Evolutionary conservation across 2,797 vertebrate genomes (phyloP).

Genomic region (Thunnus albacares): DNA sequence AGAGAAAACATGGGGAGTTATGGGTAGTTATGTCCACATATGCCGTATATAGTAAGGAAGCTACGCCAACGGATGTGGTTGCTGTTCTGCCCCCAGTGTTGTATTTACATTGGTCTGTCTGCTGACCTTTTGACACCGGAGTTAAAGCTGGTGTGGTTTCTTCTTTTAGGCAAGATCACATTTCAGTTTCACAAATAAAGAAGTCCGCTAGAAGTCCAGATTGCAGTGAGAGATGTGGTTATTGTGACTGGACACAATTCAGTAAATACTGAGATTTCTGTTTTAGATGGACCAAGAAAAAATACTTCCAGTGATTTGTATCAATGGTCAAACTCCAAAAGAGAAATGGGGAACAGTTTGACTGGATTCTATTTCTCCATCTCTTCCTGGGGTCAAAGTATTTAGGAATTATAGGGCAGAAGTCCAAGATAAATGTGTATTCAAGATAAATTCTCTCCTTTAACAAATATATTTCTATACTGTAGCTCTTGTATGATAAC

Average conservation of each 20-base stretch:
- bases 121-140: conserved; percentile 13
- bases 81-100: conserved; percentile 33
- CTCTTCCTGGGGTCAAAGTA: not conserved
- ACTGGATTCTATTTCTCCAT: too few species aligned
- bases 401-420: not conserved
- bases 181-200: conserved; percentile 6
- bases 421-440: not conserved
- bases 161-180: conserved; percentile 7
- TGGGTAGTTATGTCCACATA: conserved; percentile 1
- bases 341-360: not conserved
- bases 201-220: not conserved
- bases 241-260: not conserved
- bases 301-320: not conserved
- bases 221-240: not conserved
- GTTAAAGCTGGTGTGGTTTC: not conserved
- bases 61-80: conserved; percentile 31
- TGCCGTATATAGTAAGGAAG: not conserved
- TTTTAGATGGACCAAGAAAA: not conserved
- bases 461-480: not conserved
- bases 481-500: not conserved
- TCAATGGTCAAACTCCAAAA: not conserved
- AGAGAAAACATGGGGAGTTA: not conserved
- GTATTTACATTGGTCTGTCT: conserved; percentile 46
- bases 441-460: not conserved
- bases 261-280: not conserved